Percentiles rank a stretch among this genome's conserved stretches.
These are phyloP conservation scores for Neuroterus valhalla DNA, from an alignment of 1,140 invertebrate genomes.

Conservation along the genomic window DNA sequence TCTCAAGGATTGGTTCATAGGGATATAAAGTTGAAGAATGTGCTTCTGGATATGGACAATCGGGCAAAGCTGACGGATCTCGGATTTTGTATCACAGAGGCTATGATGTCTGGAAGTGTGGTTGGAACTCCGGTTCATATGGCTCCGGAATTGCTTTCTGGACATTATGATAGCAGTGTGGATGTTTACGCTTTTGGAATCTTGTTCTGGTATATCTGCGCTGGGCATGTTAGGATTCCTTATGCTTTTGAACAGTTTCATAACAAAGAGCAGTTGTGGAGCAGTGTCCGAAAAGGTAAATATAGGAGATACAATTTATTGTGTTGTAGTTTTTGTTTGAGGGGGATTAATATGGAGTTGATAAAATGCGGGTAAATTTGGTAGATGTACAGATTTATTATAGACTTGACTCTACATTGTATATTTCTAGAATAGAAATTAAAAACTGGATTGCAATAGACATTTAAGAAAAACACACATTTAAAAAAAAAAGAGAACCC, in stretches of 20 bases:
- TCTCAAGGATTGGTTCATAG: conserved; percentile 91
- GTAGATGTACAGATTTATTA: too few relatives aligned
- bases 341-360: too few relatives aligned
- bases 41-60: conserved; percentile 84
- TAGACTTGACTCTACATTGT: too few relatives aligned
- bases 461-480: too few relatives aligned
- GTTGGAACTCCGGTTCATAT: conserved; percentile 94
- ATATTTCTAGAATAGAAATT: too few relatives aligned
- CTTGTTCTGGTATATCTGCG: conserved; percentile 93
- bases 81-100: conserved; percentile 93
- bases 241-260: conserved; percentile 89
- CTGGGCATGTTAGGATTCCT: conserved; percentile 87
- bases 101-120: conserved; percentile 91
- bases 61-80: conserved; percentile 91
- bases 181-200: conserved; percentile 95
- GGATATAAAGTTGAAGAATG: conserved; percentile 94
- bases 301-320: conserved; percentile 14
- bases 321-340: too few relatives aligned
- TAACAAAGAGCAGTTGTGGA: conserved; percentile 93
- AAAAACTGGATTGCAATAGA: too few relatives aligned
- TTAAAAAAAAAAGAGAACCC: too few relatives aligned
- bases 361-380: too few relatives aligned
- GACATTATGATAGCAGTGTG: conserved; percentile 89
- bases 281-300: conserved; percentile 87
- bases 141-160: conserved; percentile 91